Percentiles rank a stretch among this genome's conserved stretches.
Evolutionary conservation across 2,113 vertebrate genomes (phyloP).

Genomic region (Xerus inauris): DNA sequence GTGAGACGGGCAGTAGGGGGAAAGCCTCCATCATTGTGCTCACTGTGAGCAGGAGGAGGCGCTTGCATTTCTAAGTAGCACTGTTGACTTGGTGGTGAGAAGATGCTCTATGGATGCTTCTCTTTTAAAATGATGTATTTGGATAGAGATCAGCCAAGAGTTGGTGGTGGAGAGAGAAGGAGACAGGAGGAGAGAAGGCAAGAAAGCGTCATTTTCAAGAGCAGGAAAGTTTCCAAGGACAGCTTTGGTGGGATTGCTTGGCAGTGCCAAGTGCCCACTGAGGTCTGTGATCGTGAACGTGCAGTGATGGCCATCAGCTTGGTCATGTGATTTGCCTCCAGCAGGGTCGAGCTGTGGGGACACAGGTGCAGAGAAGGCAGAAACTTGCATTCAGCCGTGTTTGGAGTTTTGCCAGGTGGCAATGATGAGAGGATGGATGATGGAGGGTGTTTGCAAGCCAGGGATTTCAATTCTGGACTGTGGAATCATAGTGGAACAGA

Average conservation of each 20-base stretch:
- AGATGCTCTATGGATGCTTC: neutral
- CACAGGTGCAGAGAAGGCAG: neutral
- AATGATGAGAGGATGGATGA: neutral
- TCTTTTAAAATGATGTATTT: conserved; percentile 6
- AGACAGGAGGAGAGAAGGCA: neutral
- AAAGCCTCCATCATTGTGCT: neutral
- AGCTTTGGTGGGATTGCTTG: neutral
- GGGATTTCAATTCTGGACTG: neutral
- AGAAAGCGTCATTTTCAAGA: neutral
- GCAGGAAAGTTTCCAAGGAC: neutral
- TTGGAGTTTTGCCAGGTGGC: neutral
- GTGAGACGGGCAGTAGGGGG: neutral
- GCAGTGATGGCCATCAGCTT: neutral
- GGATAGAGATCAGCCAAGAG: neutral
- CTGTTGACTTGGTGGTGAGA: neutral
- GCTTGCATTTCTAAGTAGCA: neutral
- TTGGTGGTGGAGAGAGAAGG: neutral
- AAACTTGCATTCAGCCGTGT: neutral
- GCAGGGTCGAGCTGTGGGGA: neutral
- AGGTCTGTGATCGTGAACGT: neutral
- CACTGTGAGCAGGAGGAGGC: neutral
- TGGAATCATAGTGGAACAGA: neutral
- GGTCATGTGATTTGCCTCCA: neutral
- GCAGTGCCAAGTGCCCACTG: neutral
- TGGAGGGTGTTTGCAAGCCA: conserved; percentile 1